phyloP scores from a whole-genome alignment of 2,888 invertebrate species.

The Pinctada fucata region DNA sequence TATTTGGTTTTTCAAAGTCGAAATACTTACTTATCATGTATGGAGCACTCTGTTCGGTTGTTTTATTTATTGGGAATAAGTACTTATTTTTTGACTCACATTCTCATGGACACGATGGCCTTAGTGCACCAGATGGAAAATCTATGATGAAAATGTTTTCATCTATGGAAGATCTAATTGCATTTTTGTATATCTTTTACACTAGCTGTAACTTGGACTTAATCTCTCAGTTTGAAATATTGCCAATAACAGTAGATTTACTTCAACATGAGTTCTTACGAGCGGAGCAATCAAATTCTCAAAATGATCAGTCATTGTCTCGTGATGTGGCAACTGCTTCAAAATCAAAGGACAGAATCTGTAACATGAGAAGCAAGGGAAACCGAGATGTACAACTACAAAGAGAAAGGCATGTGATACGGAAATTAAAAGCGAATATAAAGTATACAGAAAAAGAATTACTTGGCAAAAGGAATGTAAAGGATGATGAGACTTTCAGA shows the following conservation, averaged over 20 bases:
- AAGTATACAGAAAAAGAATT: no score
- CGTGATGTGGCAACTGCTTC: background rate
- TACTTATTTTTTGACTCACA: conserved; percentile 18
- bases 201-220: conserved; percentile 9
- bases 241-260: background rate
- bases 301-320: no score
- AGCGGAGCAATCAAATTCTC: background rate
- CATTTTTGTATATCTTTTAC: conserved; percentile 12
- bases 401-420: no score
- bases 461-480: no score
- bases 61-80: background rate
- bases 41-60: background rate
- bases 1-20: no score
- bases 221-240: conserved; percentile 13
- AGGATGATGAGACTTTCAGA: no score
- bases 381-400: no score
- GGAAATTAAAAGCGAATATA: no score
- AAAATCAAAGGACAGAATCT: no score
- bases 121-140: conserved; percentile 11
- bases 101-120: conserved; percentile 7
- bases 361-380: no score
- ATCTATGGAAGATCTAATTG: background rate
- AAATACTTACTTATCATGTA: no score
- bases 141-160: conserved; percentile 7
- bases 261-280: background rate